Conservation (phyloP, 2,888 invertebrate species). For the Eugnorisma glareosa region DNA sequence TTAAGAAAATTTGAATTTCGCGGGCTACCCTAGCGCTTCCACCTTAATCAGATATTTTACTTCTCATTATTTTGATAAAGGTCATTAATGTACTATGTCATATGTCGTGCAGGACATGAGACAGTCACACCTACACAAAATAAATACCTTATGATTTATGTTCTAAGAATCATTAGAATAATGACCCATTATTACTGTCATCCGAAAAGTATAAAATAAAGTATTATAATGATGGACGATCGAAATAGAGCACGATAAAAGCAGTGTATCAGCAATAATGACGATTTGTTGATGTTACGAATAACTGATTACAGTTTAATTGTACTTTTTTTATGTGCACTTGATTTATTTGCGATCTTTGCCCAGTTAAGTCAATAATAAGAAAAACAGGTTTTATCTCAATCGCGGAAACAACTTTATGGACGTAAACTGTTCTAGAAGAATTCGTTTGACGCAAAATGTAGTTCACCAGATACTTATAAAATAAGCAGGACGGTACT, state of each 20-base stretch:
- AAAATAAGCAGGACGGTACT: conserved; percentile 7
- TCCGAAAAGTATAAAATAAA: conserved; percentile 9
- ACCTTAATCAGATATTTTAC: conserved; percentile 18
- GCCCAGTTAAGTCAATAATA: background rate
- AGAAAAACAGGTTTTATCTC: conserved; percentile 12
- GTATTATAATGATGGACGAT: conserved; percentile 38
- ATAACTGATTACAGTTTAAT: conserved; percentile 41
- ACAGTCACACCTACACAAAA: conserved; percentile 16
- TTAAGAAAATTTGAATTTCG: no score
- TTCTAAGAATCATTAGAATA: conserved; percentile 26
- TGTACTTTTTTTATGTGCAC: conserved; percentile 16
- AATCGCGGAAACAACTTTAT: conserved; percentile 24
- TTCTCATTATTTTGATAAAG: conserved; percentile 15
- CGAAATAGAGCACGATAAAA: conserved; percentile 38
- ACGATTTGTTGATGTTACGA: conserved; percentile 19
- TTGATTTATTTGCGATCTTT: conserved; percentile 42
- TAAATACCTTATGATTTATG: conserved; percentile 4
- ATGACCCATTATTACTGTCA: conserved; percentile 28
- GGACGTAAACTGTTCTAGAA: conserved; percentile 28
- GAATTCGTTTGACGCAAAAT: conserved; percentile 41
- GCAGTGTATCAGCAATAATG: conserved; percentile 42
- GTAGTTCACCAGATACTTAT: conserved; percentile 23
- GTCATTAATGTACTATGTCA: conserved; percentile 8
- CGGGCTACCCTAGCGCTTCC: no score
- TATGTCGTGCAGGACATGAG: conserved; percentile 19